These are phyloP conservation scores for Macrotus californicus DNA, from an alignment of 2,113 vertebrate genomes.

Conservation along the genomic window DNA sequence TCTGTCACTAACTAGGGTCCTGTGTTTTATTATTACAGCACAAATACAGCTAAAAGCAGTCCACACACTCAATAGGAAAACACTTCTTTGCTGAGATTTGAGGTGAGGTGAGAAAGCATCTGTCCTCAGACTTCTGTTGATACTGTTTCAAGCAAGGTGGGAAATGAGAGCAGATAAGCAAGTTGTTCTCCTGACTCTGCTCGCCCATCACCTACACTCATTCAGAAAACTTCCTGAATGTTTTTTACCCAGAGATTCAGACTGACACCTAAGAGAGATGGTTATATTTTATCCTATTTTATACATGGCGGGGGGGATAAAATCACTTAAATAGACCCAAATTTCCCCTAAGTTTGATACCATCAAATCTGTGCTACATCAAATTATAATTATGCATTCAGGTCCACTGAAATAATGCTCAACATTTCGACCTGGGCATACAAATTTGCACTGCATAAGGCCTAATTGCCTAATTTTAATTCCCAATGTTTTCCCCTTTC, in stretches of 20 bases:
- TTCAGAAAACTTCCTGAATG: neutral
- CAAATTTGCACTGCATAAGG: neutral
- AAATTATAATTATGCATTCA: neutral
- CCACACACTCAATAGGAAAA: constrained; percentile 38
- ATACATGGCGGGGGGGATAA: neutral
- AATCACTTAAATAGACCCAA: neutral
- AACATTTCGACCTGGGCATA: neutral
- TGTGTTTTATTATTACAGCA: constrained; percentile 36
- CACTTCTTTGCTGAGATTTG: constrained; percentile 45
- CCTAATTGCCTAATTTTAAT: neutral
- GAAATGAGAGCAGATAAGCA: neutral
- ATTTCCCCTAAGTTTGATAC: neutral
- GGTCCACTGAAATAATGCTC: neutral
- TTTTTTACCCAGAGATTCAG: neutral
- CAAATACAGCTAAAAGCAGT: constrained; percentile 17
- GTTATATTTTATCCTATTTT: neutral
- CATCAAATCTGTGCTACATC: neutral
- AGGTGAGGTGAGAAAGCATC: neutral
- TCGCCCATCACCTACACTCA: neutral
- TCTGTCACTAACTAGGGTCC: neutral
- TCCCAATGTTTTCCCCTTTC: neutral
- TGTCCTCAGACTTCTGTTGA: neutral
- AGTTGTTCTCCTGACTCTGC: neutral
- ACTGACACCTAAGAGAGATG: neutral
- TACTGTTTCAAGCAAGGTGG: neutral